These are phyloP conservation scores for Cheilosia urbana DNA, from an alignment of 2,888 invertebrate genomes.

Conservation along the genomic window DNA sequence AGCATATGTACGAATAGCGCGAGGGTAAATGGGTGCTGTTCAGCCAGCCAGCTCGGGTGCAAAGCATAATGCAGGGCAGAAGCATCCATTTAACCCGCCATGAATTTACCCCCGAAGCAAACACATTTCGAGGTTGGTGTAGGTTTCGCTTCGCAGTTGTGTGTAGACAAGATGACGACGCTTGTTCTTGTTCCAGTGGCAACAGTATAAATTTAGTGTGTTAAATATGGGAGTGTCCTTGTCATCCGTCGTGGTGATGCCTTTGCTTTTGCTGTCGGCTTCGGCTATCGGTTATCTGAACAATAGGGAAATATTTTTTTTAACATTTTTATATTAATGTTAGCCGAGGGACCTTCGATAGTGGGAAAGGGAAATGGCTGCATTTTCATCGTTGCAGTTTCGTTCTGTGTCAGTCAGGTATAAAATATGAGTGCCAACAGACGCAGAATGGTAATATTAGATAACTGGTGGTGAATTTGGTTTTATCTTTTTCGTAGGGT, in stretches of 20 bases:
- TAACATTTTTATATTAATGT: constrained; percentile 69
- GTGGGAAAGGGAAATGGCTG: constrained; percentile 55
- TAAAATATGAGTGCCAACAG: constrained; percentile 12
- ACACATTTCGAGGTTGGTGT: constrained; percentile 63
- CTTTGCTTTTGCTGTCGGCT: constrained; percentile 23
- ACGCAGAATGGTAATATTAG: not conserved
- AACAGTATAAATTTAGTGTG: constrained; percentile 78
- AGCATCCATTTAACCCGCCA: constrained; percentile 73
- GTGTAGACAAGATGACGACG: constrained; percentile 60
- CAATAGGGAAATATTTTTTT: constrained; percentile 71
- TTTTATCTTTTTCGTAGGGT: not conserved
- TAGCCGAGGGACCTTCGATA: constrained; percentile 52
- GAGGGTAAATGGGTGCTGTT: constrained; percentile 62
- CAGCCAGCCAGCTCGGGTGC: constrained; percentile 49
- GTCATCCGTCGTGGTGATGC: constrained; percentile 77
- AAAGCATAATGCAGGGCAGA: constrained; percentile 71
- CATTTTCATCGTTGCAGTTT: constrained; percentile 31
- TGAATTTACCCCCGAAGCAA: constrained; percentile 32
- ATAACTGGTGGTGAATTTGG: not conserved
- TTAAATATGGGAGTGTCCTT: constrained; percentile 83
- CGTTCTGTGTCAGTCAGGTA: constrained; percentile 28
- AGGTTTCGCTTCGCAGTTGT: constrained; percentile 53
- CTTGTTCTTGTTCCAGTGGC: constrained; percentile 63
- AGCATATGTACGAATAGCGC: constrained; percentile 74
- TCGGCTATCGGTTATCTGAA: constrained; percentile 46